Conservation (phyloP, 2,113 vertebrate species). For the Tachysurus fulvidraco region DNA sequence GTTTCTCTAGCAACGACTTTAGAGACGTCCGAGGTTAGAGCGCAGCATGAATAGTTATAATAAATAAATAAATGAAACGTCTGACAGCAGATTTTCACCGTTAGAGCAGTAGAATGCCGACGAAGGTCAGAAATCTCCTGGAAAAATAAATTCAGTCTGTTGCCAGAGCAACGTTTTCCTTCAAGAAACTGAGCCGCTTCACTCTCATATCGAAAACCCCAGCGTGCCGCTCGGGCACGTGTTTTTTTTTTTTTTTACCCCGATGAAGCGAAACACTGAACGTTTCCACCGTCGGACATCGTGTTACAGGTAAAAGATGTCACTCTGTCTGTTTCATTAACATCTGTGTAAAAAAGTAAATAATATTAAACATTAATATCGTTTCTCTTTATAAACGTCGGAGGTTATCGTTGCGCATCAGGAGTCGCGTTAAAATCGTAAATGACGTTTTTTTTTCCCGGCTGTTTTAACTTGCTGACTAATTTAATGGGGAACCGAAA, state of each 20-base stretch:
- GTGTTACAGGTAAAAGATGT: neutral
- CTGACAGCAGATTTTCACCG: neutral
- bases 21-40: slow-evolving; percentile 4
- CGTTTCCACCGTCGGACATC: neutral
- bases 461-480: neutral
- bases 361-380: neutral
- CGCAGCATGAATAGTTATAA: neutral
- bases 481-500: neutral
- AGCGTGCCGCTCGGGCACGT: no score
- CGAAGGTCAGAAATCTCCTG: neutral
- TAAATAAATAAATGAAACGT: neutral
- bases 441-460: neutral
- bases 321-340: neutral
- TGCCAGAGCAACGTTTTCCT: neutral
- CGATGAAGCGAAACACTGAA: neutral
- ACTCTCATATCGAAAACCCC: neutral
- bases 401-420: neutral
- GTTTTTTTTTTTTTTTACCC: no score
- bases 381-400: neutral
- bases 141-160: neutral
- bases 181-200: no score
- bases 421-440: neutral
- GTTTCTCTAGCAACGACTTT: neutral
- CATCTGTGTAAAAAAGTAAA: neutral
- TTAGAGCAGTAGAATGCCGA: neutral